These are phyloP conservation scores for Megalops cyprinoides DNA, from an alignment of 2,797 vertebrate genomes.

Conservation along the genomic window DNA sequence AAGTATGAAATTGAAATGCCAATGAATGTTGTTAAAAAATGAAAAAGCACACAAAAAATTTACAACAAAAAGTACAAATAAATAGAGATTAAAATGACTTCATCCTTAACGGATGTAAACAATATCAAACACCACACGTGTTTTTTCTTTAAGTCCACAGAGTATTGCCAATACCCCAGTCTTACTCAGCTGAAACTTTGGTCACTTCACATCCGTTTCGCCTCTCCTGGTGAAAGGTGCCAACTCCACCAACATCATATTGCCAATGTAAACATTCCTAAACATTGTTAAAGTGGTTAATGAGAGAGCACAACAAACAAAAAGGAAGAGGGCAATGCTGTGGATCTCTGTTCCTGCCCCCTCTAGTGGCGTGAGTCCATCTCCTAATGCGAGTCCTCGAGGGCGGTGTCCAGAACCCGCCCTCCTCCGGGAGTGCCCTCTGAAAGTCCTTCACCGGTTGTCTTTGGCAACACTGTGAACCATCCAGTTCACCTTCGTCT, in stretches of 20 bases:
- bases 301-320: constrained; percentile 39
- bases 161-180: constrained; percentile 22
- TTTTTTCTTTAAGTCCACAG: constrained; percentile 39
- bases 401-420: constrained; percentile 30
- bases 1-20: constrained; percentile 43
- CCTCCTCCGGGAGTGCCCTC: constrained; percentile 20
- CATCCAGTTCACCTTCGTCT: constrained; percentile 99
- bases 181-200: neutral
- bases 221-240: constrained; percentile 2
- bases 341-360: constrained; percentile 39
- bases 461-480: constrained; percentile 97
- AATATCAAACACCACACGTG: constrained; percentile 53
- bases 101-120: constrained; percentile 59
- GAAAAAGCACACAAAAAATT: constrained; percentile 52
- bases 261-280: constrained; percentile 63
- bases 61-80: constrained; percentile 48
- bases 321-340: constrained; percentile 43
- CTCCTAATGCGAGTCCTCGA: constrained; percentile 32
- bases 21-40: constrained; percentile 38
- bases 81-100: constrained; percentile 49
- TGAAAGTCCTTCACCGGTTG: constrained; percentile 75
- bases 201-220: neutral
- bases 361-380: constrained; percentile 51
- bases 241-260: constrained; percentile 39
- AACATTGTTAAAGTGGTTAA: constrained; percentile 46